Evolutionary conservation across 2,797 vertebrate genomes (phyloP), one percentile per base, ranked within the genome.

Genomic region (Poeciliopsis presidionis): DNA sequence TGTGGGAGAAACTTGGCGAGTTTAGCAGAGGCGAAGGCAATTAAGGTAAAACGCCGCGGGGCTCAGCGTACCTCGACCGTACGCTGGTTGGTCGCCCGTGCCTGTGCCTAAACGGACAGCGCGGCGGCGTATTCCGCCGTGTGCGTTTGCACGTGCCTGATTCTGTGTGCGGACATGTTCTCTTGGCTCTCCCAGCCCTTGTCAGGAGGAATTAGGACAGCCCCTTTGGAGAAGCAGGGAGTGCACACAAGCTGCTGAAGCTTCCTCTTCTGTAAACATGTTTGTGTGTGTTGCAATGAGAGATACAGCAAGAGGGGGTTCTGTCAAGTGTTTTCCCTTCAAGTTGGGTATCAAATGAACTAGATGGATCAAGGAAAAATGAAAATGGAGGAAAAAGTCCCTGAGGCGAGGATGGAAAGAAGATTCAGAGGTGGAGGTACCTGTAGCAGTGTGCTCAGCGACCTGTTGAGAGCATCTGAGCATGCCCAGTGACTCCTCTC

Each of bases 181-280:
- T 93, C 88, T 91, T 93, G 90, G 89, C 91, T 93, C 93, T 94
- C 86, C 88, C 89, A 93, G 92, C 90, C 90, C 93, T 92, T 94
- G 95, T 95, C 95, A 95, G 76, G 91, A 94, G 90, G 95, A 95
- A 96, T 95, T 95, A 96, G 95, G 93, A 90, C 94, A 96, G 86
- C 85, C 33, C 89, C 89, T 76, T 90, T 88, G 76, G 85, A 92
- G 91, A 88, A 84, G 89, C 90, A 88, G 84, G 81, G 89, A 91
- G 87, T 87, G 84, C 91, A 90, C 90, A 90, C 90, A 88, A 91
- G 89, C 89, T 91, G 89, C 88, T 90, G 91, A 93, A 87, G 85
- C 85, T 13, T 90, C 49, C 77, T 69, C 82, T 85, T 83, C 81
- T 85, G 41, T 83, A 25, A 61, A 47, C 79, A 72, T 77, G 77